These are phyloP conservation scores for Otolemur crassicaudatus DNA, from an alignment of 2,797 vertebrate genomes.

Conservation along the genomic window DNA sequence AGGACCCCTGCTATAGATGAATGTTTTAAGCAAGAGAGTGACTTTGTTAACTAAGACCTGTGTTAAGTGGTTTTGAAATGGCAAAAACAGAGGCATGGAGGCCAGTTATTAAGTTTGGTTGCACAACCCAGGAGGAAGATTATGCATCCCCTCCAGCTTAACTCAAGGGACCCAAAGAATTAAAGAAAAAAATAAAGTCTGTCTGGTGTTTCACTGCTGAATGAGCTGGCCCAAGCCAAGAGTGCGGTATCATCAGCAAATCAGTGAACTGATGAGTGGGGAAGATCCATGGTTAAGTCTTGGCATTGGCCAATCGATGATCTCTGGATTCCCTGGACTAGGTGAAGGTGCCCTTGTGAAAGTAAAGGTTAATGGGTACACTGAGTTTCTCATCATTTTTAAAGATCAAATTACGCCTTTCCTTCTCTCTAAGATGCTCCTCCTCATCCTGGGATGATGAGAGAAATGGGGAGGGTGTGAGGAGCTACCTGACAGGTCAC, in stretches of 20 bases:
- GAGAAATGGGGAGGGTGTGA: neutral
- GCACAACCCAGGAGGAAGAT: neutral
- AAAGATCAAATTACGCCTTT: neutral
- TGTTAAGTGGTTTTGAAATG: neutral
- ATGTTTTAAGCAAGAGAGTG: neutral
- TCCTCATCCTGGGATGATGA: neutral
- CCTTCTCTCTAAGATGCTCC: neutral
- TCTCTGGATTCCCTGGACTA: neutral
- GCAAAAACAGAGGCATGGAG: neutral
- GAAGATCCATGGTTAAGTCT: neutral
- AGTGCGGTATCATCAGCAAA: neutral
- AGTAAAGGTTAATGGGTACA: neutral
- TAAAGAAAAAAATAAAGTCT: neutral
- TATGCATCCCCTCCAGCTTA: neutral
- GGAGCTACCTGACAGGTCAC: neutral
- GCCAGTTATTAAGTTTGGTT: neutral
- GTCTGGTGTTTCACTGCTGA: neutral
- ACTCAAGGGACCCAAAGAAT: neutral
- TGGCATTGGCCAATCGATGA: neutral
- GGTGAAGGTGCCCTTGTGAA: neutral
- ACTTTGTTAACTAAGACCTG: neutral
- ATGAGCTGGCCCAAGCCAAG: neutral
- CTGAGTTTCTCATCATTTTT: neutral
- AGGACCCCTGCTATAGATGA: too few relatives aligned
- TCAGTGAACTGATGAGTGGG: accelerated